Evolutionary conservation across 2,113 vertebrate genomes (phyloP).

Genomic region (Ranitomeya variabilis): DNA sequence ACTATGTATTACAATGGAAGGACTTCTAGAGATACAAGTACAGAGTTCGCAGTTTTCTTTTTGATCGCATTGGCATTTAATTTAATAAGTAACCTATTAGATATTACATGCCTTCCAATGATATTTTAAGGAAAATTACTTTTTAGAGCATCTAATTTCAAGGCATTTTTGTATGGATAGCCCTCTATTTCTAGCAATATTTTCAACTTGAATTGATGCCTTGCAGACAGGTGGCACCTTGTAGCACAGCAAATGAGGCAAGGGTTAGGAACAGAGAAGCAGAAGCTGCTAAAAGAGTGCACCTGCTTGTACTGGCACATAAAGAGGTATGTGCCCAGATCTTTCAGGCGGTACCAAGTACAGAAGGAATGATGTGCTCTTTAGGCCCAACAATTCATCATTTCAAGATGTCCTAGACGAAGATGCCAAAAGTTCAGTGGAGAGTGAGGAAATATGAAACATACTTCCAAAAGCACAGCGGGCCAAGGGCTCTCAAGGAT

Average conservation of each 20-base stretch:
- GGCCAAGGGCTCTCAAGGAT: conserved; percentile 1
- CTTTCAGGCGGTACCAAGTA: conserved; percentile 28
- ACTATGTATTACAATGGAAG: neutral
- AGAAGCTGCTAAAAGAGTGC: neutral
- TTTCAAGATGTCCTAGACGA: conserved; percentile 12
- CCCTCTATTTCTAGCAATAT: neutral
- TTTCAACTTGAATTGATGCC: neutral
- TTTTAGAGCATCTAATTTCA: neutral
- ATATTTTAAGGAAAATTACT: neutral
- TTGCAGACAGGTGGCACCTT: conserved; percentile 13
- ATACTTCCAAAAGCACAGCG: conserved; percentile 31
- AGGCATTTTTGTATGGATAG: neutral
- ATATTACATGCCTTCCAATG: neutral
- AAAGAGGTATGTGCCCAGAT: conserved; percentile 6
- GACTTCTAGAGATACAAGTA: neutral
- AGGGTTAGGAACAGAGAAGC: neutral
- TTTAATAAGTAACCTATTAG: neutral
- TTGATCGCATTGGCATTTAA: neutral
- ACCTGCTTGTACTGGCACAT: conserved; percentile 16
- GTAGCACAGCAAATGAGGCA: conserved; percentile 15
- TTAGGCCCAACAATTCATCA: conserved; percentile 39
- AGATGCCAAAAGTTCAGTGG: conserved; percentile 38
- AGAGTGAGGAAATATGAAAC: conserved; percentile 39
- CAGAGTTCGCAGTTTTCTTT: neutral
- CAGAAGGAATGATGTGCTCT: conserved; percentile 35